These are phyloP conservation scores for Lepus europaeus DNA, from an alignment of 2,113 vertebrate genomes.

Conservation along the genomic window DNA sequence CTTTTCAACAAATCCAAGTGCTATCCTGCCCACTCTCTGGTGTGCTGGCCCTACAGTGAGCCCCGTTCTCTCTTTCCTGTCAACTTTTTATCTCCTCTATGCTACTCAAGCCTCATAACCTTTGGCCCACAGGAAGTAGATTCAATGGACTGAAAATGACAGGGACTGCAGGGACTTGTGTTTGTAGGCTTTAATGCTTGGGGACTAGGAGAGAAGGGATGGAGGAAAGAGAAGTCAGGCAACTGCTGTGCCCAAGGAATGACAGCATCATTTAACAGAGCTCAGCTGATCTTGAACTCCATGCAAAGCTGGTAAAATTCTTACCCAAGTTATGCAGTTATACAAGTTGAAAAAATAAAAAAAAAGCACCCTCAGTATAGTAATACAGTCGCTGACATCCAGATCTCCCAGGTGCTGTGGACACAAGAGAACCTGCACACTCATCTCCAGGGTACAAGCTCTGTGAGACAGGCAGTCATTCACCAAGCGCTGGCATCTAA, in stretches of 20 bases:
- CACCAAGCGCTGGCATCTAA: constrained; percentile 40
- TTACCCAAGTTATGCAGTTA: neutral
- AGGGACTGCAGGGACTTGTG: constrained; percentile 85
- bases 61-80: constrained; percentile 88
- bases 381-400: neutral
- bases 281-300: neutral
- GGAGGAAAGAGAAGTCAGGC: neutral
- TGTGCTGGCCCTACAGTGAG: constrained; percentile 78
- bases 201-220: constrained; percentile 71
- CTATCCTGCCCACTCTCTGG: constrained; percentile 71
- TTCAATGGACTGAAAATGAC: constrained; percentile 97
- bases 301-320: neutral
- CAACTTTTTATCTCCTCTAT: constrained; percentile 87
- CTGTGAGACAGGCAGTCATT: constrained; percentile 32
- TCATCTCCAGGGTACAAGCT: neutral
- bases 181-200: constrained; percentile 77
- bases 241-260: neutral
- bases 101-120: constrained; percentile 95
- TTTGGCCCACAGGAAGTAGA: constrained; percentile 97
- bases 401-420: neutral
- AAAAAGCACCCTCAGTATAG: neutral
- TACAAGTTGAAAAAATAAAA: neutral
- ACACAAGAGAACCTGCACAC: neutral
- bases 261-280: neutral
- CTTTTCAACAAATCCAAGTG: constrained; percentile 77